Evolutionary conservation across 1,140 invertebrate genomes (phyloP).

Genomic region (Carposina sasakii): DNA sequence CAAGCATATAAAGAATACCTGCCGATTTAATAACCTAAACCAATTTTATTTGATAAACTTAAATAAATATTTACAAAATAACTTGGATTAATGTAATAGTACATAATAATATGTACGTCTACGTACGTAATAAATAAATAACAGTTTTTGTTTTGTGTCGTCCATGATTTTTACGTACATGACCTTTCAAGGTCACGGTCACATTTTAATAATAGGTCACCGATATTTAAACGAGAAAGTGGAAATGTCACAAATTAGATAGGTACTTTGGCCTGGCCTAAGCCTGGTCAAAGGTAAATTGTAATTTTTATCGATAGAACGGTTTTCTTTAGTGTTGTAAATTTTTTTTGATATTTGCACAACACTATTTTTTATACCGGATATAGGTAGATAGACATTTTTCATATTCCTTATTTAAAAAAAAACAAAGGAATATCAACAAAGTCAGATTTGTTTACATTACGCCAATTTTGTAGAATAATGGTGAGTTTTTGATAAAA

Average conservation of each 20-base stretch:
- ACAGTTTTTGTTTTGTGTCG: neutral
- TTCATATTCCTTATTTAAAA: slow-evolving; percentile 8
- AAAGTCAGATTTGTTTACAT: neutral
- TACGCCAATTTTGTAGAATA: slow-evolving; percentile 7
- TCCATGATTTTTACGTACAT: neutral
- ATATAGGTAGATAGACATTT: neutral
- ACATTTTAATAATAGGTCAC: no score
- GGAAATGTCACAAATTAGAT: no score
- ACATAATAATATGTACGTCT: no score
- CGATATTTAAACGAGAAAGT: no score
- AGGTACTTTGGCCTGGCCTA: no score
- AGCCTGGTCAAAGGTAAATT: no score
- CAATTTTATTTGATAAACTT: neutral
- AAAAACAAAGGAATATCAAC: slow-evolving; percentile 23
- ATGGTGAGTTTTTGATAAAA: slow-evolving; percentile 43
- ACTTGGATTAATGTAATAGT: no score
- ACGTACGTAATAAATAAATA: neutral
- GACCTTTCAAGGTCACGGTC: slow-evolving; percentile 63
- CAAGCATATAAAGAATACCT: no score
- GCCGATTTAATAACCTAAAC: no score
- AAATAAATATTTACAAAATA: neutral
- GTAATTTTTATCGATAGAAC: slow-evolving; percentile 18
- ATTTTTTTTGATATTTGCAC: slow-evolving; percentile 1
- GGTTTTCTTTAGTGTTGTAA: neutral
- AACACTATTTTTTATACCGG: neutral